Evolutionary conservation across 2,888 invertebrate genomes (phyloP), one percentile per base, ranked within the genome.

Genomic region (Tineola bisselliella): DNA sequence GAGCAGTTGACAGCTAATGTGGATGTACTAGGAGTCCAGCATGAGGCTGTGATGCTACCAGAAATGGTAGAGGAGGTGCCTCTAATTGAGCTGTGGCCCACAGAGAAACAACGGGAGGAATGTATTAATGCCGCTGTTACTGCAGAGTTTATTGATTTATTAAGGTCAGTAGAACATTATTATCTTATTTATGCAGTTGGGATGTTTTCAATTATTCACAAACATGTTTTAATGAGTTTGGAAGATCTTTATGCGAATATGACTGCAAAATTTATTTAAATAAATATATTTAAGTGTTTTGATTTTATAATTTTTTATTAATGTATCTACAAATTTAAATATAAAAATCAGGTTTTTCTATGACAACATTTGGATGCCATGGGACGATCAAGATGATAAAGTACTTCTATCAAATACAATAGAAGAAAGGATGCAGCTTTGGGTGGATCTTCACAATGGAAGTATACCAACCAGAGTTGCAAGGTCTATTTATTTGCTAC

Each of bases 281-380:
- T n/a, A n/a, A n/a, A n/a, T n/a, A n/a, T n/a, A n/a, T n/a, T n/a
- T n/a, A n/a, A n/a, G n/a, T n/a, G n/a, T n/a, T n/a, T n/a, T n/a
- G n/a, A n/a, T n/a, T n/a, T n/a, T n/a, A n/a, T n/a, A n/a, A n/a
- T n/a, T n/a, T n/a, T n/a, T n/a, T n/a, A n/a, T n/a, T 25, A 25
- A 25, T 25, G 25, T 25, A n/a, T n/a, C n/a, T n/a, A n/a, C n/a
- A n/a, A n/a, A n/a, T 25, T 25, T 25, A 25, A 25, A 25, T n/a
- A 6, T 25, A 6, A 25, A 25, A 25, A 4, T 2, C 6, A 84
- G 92, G 67, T 92, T 92, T 65, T 92, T 90, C 69, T 91, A 90
- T 67, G 87, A 86, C 38, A 84, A 91, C 64, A 75, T 92, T 44
- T 90, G 91, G 88, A 90, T 91, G 90, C 91, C 92, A 0, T 92